A percentile compares a stretch with the other conserved stretches of the same genome.
These are phyloP conservation scores for Echeneis naucrates DNA, from an alignment of 2,797 vertebrate genomes.

Conservation along the genomic window DNA sequence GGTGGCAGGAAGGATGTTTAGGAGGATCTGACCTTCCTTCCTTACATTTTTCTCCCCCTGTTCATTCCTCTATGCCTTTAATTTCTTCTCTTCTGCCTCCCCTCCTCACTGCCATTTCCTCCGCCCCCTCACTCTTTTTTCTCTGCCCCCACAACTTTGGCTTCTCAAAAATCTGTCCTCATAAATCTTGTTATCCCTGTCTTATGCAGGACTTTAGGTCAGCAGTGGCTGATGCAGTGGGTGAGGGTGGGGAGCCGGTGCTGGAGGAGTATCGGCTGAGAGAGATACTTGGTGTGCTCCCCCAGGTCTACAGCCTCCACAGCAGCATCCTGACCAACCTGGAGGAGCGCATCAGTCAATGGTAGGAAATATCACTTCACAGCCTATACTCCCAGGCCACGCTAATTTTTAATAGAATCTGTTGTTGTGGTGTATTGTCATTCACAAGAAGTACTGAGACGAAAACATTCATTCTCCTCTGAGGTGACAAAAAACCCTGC, in stretches of 20 bases:
- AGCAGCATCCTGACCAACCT: slow-evolving; percentile 89
- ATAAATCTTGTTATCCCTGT: slow-evolving; percentile 18
- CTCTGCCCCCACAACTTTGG: slow-evolving; percentile 2
- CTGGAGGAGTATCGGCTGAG: slow-evolving; percentile 86
- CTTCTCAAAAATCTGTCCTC: slow-evolving; percentile 23
- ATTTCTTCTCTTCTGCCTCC: slow-evolving; percentile 51
- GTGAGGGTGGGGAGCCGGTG: slow-evolving; percentile 80
- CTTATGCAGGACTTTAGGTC: slow-evolving; percentile 88
- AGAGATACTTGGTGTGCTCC: slow-evolving; percentile 88
- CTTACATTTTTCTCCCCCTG: slow-evolving; percentile 59
- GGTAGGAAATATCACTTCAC: slow-evolving; percentile 79
- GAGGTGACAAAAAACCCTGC: slow-evolving; percentile 12
- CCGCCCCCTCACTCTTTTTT: slow-evolving; percentile 6
- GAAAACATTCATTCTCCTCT: slow-evolving; percentile 6
- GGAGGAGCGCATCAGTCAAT: slow-evolving; percentile 88
- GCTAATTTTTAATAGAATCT: neutral
- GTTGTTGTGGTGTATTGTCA: no score
- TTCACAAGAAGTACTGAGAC: neutral
- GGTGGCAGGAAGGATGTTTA: slow-evolving; percentile 81
- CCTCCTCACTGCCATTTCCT: slow-evolving; percentile 36
- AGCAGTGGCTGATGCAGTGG: slow-evolving; percentile 80
- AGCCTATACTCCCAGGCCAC: neutral
- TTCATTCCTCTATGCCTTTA: slow-evolving; percentile 59
- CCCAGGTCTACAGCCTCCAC: slow-evolving; percentile 89
- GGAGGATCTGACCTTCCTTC: slow-evolving; percentile 79